These are phyloP conservation scores for Leuciscus idus DNA, from an alignment of 2,113 vertebrate genomes.

Conservation along the genomic window DNA sequence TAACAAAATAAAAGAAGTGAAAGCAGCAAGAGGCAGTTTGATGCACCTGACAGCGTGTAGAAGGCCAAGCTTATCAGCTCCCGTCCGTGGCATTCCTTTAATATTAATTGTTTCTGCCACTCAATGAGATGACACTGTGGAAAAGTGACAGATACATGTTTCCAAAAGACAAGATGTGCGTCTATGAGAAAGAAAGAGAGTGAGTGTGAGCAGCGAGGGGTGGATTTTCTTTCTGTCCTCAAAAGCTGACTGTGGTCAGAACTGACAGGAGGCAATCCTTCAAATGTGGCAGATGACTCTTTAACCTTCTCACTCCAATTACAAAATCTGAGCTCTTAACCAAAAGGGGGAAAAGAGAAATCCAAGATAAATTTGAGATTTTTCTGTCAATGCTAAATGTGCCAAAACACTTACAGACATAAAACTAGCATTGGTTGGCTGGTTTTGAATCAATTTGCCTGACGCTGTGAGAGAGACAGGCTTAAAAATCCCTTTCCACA, in stretches of 20 bases:
- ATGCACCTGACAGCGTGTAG: slow-evolving; percentile 48
- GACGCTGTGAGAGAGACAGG: background rate
- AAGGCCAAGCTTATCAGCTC: slow-evolving; percentile 46
- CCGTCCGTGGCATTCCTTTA: slow-evolving; percentile 41
- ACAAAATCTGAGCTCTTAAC: slow-evolving; percentile 47
- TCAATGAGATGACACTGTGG: slow-evolving; percentile 64
- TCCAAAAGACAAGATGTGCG: background rate
- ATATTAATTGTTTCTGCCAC: slow-evolving; percentile 67
- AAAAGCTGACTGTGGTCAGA: slow-evolving; percentile 46
- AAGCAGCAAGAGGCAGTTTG: slow-evolving; percentile 47
- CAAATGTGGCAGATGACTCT: slow-evolving; percentile 56
- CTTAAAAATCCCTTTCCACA: background rate
- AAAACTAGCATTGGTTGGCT: background rate
- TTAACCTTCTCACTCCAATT: slow-evolving; percentile 60
- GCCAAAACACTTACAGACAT: slow-evolving; percentile 47
- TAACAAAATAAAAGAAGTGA: background rate
- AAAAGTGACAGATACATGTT: slow-evolving; percentile 62
- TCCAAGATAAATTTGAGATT: slow-evolving; percentile 45
- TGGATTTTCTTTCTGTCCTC: background rate
- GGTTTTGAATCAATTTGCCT: background rate
- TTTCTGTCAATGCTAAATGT: slow-evolving; percentile 51
- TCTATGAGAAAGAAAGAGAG: background rate
- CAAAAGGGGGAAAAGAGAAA: slow-evolving; percentile 27
- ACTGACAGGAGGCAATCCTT: slow-evolving; percentile 58
- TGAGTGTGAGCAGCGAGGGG: slow-evolving; percentile 1